Evolutionary conservation across 2,113 vertebrate species (phyloP).

Genomic region (Poeciliopsis turrubarensis): DNA sequence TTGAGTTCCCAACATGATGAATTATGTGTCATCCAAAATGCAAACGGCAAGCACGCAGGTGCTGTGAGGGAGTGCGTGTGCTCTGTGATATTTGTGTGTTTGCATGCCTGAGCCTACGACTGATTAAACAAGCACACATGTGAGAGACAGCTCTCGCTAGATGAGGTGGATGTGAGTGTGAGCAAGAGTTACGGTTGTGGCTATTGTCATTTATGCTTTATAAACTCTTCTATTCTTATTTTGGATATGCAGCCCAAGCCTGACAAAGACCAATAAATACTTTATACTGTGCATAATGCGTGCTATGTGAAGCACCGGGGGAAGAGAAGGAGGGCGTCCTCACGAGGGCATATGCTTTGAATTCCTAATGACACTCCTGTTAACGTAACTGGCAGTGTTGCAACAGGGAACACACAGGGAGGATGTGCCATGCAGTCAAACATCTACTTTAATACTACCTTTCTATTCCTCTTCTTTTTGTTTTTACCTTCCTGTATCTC

Average conservation of each 20-base stretch:
- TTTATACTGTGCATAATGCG: conserved; percentile 83
- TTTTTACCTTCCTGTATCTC: conserved; percentile 27
- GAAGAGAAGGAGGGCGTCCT: conserved; percentile 75
- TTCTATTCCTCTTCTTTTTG: conserved; percentile 28
- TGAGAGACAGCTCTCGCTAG: conserved; percentile 39
- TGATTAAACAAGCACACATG: conserved; percentile 60
- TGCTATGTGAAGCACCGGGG: conserved; percentile 75
- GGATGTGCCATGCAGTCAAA: conserved; percentile 57
- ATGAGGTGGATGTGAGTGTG: conserved; percentile 34
- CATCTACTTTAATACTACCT: conserved; percentile 59
- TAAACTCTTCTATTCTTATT: conserved; percentile 58
- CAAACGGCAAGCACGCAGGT: conserved; percentile 69
- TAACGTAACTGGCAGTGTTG: conserved; percentile 74
- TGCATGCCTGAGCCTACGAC: conserved; percentile 53
- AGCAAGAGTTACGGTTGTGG: conserved; percentile 35
- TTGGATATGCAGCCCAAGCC: conserved; percentile 67
- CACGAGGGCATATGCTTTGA: conserved; percentile 82
- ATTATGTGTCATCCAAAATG: conserved; percentile 66
- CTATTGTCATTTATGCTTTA: conserved; percentile 46
- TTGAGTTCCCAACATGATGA: conserved; percentile 59
- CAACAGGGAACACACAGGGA: conserved; percentile 68
- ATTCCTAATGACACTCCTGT: conserved; percentile 82
- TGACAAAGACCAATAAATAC: conserved; percentile 85
- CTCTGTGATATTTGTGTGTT: conserved; percentile 32
- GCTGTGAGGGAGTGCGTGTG: conserved; percentile 38